A percentile compares a stretch with the other conserved stretches of the same genome.
Evolutionary conservation across 2,888 invertebrate genomes (phyloP).

Genomic region (Piscicola geometra): DNA sequence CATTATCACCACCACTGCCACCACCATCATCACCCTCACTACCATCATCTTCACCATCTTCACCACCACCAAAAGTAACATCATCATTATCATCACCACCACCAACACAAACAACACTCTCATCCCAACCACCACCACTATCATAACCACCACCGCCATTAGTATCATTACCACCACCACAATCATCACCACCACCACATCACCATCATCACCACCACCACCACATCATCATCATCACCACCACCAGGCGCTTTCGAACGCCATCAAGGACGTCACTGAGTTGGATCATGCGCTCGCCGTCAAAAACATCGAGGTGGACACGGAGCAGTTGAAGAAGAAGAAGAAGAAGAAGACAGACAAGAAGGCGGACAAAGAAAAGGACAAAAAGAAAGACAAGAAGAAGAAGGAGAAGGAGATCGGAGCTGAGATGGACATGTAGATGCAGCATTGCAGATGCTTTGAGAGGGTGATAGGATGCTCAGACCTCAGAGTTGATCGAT

Average conservation of each 20-base stretch:
- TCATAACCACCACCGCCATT: not conserved
- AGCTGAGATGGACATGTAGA: not conserved
- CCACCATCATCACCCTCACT: not conserved
- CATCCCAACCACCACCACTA: not conserved
- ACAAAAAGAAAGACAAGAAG: too few species aligned
- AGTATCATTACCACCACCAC: not conserved
- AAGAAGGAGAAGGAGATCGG: conserved; percentile 26
- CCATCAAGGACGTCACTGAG: conserved; percentile 37
- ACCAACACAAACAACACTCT: too few species aligned
- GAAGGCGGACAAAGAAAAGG: too few species aligned
- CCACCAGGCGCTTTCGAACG: conserved; percentile 39
- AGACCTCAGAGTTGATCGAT: not conserved
- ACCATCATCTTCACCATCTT: not conserved
- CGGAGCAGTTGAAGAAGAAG: conserved; percentile 34
- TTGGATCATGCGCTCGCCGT: conserved; percentile 34
- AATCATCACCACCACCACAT: too few species aligned
- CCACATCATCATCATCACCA: conserved; percentile 35
- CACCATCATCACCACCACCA: too few species aligned
- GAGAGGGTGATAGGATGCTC: not conserved
- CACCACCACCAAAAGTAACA: not conserved
- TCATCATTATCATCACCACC: conserved; percentile 8
- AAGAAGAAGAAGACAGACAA: conserved; percentile 37
- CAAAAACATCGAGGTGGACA: conserved; percentile 37
- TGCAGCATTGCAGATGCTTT: too few species aligned
- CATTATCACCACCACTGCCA: not conserved